Evolutionary conservation across 2,888 invertebrate genomes (phyloP).

Genomic region (Aphodius granarius): DNA sequence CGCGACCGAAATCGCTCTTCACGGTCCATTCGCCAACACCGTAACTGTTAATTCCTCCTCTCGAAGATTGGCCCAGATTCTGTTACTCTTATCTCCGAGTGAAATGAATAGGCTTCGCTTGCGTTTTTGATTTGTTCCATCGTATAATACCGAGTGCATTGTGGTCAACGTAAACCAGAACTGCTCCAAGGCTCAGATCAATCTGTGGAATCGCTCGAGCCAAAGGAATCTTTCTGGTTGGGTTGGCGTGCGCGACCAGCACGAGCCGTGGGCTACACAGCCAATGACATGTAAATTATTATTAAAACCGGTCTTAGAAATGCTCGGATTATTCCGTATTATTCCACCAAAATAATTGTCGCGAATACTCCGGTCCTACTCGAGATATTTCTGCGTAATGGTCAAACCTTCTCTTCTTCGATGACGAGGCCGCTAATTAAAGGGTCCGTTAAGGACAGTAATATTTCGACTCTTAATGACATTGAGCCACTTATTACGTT

Average conservation of each 20-base stretch:
- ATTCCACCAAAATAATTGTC: not conserved
- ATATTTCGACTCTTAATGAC: not conserved
- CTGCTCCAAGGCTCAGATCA: conserved; percentile 7
- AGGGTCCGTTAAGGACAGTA: not conserved
- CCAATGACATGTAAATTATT: conserved; percentile 44
- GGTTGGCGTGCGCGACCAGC: conserved; percentile 35
- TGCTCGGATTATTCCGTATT: conserved; percentile 33
- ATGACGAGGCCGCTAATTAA: not conserved
- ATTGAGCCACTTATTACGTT: not conserved
- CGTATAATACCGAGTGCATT: not conserved
- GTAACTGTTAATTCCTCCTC: conserved; percentile 9
- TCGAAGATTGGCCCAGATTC: conserved; percentile 3
- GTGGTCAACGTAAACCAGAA: not conserved
- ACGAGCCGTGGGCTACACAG: conserved; percentile 43
- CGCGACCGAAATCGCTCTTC: conserved; percentile 9
- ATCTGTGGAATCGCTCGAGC: conserved; percentile 13
- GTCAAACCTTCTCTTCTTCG: not conserved
- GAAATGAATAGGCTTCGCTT: not conserved
- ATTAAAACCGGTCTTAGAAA: conserved; percentile 38
- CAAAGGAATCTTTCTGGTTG: conserved; percentile 1
- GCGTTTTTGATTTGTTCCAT: not conserved
- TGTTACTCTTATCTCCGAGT: not conserved
- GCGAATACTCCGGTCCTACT: not conserved
- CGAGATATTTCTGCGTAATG: not conserved
- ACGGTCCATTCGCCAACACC: not conserved